A percentile compares a stretch with the other conserved stretches of the same genome.
These are phyloP conservation scores for Conger conger DNA, from an alignment of 2,113 vertebrate species.

Conservation along the genomic window DNA sequence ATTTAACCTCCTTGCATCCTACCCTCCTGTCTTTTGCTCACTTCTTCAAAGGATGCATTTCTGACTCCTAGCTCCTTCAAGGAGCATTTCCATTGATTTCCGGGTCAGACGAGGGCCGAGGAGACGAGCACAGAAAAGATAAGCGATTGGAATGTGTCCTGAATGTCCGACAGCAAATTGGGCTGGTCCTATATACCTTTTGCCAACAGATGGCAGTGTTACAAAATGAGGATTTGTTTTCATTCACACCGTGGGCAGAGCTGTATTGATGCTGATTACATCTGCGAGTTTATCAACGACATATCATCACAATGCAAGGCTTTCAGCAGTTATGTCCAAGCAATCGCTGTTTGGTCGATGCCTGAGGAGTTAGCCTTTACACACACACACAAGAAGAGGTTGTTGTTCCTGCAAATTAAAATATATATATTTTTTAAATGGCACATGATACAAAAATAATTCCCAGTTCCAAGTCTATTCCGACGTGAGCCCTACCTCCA, in stretches of 20 bases:
- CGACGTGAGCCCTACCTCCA: background rate
- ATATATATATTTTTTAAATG: too few relatives aligned
- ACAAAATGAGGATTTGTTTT: background rate
- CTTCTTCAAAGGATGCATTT: too few relatives aligned
- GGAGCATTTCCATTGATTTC: too few relatives aligned
- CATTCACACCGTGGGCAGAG: background rate
- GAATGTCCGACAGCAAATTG: background rate
- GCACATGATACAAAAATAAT: background rate
- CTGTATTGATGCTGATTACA: background rate
- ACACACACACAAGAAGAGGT: background rate
- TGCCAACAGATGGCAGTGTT: slow-evolving; percentile 9
- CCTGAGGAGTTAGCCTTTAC: background rate
- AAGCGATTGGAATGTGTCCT: too few relatives aligned
- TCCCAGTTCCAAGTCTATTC: background rate
- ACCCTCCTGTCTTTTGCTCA: too few relatives aligned
- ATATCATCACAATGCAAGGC: background rate
- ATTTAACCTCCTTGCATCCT: too few relatives aligned
- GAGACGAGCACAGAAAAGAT: too few relatives aligned
- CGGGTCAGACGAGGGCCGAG: too few relatives aligned
- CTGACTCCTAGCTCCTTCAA: too few relatives aligned
- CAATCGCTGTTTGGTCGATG: background rate
- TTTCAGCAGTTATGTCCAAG: background rate
- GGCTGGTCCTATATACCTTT: background rate
- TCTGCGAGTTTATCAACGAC: background rate
- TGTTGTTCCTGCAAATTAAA: background rate